A percentile compares a stretch with the other conserved stretches of the same genome.
These are phyloP conservation scores for Phycodurus eques DNA, from an alignment of 2,113 vertebrate genomes.

Conservation along the genomic window DNA sequence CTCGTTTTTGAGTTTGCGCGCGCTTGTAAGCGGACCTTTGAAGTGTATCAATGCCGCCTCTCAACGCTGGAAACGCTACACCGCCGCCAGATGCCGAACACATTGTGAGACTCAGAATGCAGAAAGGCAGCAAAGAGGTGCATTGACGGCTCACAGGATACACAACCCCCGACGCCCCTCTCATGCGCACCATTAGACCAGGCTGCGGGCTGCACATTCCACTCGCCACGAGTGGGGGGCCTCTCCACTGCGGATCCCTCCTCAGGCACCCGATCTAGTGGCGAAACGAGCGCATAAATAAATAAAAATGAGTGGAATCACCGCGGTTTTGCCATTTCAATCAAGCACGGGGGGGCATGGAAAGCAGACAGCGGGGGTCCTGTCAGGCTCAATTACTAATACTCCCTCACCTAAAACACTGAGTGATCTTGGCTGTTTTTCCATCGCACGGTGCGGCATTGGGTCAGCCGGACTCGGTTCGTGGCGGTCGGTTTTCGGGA, in stretches of 20 bases:
- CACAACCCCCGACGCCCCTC: conserved; percentile 10
- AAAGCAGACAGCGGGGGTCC: conserved; percentile 70
- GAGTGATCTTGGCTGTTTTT: conserved; percentile 31
- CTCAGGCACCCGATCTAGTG: conserved; percentile 60
- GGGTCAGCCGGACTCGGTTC: background rate
- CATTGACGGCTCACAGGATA: conserved; percentile 37
- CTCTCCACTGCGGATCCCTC: conserved; percentile 42
- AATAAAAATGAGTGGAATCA: conserved; percentile 59
- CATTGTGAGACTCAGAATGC: conserved; percentile 11
- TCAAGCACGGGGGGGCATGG: conserved; percentile 52
- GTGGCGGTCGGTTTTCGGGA: background rate
- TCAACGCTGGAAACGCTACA: conserved; percentile 11
- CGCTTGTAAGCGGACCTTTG: background rate
- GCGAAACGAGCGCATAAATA: conserved; percentile 63
- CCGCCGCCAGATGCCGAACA: conserved; percentile 11
- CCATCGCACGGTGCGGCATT: too few species aligned
- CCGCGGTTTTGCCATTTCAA: conserved; percentile 60
- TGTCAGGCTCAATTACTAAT: conserved; percentile 63
- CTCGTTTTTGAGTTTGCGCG: conserved; percentile 27
- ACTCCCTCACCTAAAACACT: conserved; percentile 47
- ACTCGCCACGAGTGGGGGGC: conserved; percentile 42
- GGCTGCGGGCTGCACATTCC: conserved; percentile 55
- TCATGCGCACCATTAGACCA: conserved; percentile 51
- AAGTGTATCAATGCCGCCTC: conserved; percentile 17
- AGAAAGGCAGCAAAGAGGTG: conserved; percentile 30